Conservation (phyloP, 2,113 vertebrate species). For the Rattus norvegicus region GRCr8 NC_086027.1:72805501-72806000, state of each 20-base stretch:
- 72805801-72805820: constrained; percentile 7
- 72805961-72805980: neutral
- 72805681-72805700: neutral
- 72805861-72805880: neutral
- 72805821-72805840: constrained; percentile 33
- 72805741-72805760: neutral
- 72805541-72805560: neutral
- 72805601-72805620: constrained; percentile 34
- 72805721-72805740: neutral
- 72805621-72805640: constrained; percentile 45
- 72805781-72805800: constrained; percentile 24
- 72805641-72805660: neutral
- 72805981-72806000: neutral
- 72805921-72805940: neutral
- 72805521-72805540: neutral
- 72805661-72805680: constrained; percentile 24
- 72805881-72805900: neutral
- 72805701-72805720: neutral
- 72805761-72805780: constrained; percentile 6
- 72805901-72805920: neutral
- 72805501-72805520: too few relatives aligned
- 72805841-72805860: neutral
- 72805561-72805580: constrained; percentile 49
- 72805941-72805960: neutral
- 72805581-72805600: constrained; percentile 22